Evolutionary conservation across 1,140 invertebrate genomes (phyloP), one percentile per base, ranked within the genome.

Genomic region (Anastatus disparis): DNA sequence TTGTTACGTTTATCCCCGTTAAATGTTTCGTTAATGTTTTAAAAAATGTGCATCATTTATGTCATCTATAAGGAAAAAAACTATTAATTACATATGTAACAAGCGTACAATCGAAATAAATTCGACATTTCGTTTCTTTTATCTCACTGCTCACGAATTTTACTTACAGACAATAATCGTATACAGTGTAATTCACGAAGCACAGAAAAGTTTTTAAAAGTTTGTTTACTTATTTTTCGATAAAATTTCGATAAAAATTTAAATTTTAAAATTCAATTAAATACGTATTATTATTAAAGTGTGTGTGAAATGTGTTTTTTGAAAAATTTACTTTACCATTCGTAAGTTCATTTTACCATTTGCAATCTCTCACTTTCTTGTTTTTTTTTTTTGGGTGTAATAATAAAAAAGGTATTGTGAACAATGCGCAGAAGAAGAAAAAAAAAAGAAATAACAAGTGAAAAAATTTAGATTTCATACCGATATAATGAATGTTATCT

Each of bases 401-500:
- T 70, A 46, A 63, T 52, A 66, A 67, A 71, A 58, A 73, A 53
- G 67, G 27, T 17, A 64, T 71, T 76, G 31, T 50, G 66, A 69
- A 80, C 79, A 77, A 81, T 83, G 79, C 81, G 80, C 79, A 78
- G n/a, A n/a, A 82, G 4, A 35, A 35, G 4, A 35, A 61, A 38
- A 40, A 81, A 46, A 74, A 53, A 68, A 71, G n/a, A 17, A 72
- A 67, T 65, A 65, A 71, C 53, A 76, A 80, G 76, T 81, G 77
- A 82, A 83, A 82, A 82, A 83, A 78, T n/a, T 84, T 77, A 79
- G 79, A 81, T 79, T 84, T 77, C 81, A 82, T 83, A 82, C 75
- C 79, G 81, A 82, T 80, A 84, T 81, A 83, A 82, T 84, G 80
- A 81, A 83, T 82, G 81, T 83, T 78, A 82, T 77, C 78, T 81